Conservation (phyloP, 2,888 invertebrate genomes). For the Penaeus monodon region DNA sequence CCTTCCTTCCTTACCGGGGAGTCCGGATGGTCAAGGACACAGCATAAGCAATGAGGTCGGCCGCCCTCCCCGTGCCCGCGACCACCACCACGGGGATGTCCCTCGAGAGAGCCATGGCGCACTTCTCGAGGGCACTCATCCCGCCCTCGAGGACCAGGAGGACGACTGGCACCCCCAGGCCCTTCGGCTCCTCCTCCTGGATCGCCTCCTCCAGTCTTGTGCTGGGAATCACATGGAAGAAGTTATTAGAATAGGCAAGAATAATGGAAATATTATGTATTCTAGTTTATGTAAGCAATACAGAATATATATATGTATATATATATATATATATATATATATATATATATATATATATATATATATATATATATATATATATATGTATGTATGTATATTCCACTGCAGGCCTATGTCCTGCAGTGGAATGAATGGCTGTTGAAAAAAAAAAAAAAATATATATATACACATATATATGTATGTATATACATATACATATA, state of each 20-base stretch:
- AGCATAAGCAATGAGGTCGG: constrained; percentile 68
- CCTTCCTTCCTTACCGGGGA: constrained; percentile 22
- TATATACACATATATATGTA: neutral
- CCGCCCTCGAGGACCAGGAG: constrained; percentile 71
- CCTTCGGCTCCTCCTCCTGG: constrained; percentile 65
- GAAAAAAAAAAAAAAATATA: constrained; percentile 18
- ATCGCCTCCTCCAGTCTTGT: constrained; percentile 60
- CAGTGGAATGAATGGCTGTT: too few species aligned
- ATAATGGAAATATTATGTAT: neutral
- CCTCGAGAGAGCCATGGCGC: constrained; percentile 68
- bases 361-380: too few species aligned
- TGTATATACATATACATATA: too few species aligned
- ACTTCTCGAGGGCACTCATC: constrained; percentile 69
- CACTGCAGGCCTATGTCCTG: neutral
- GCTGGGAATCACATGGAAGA: constrained; percentile 25
- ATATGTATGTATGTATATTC: constrained; percentile 2
- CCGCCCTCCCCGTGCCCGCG: constrained; percentile 70
- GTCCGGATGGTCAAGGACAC: constrained; percentile 56
- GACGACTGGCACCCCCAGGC: constrained; percentile 70
- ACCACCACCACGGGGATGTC: constrained; percentile 70
- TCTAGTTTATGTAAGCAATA: too few species aligned
- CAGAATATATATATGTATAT: constrained; percentile 24
- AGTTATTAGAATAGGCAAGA: neutral
- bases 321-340: constrained; percentile 36
- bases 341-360: too few species aligned